Percentiles rank a stretch among this genome's conserved stretches.
Evolutionary conservation across 2,797 vertebrate species (phyloP).

Genomic region (Hoplostethus atlanticus): DNA sequence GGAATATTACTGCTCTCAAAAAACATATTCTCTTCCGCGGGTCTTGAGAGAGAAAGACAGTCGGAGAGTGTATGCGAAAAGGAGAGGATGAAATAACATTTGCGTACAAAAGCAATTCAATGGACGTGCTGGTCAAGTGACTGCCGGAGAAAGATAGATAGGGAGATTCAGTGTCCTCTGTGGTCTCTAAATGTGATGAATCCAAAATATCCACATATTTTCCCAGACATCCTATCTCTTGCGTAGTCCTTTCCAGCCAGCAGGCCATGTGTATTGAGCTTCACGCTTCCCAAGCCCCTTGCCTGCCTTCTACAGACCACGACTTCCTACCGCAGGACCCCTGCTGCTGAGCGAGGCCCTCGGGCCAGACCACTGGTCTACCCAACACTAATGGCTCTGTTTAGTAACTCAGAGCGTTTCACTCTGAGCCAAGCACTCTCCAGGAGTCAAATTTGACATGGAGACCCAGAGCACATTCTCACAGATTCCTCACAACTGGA

Average conservation of each 20-base stretch:
- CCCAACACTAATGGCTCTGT: slow-evolving; percentile 68
- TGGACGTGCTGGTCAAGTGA: slow-evolving; percentile 47
- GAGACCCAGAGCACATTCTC: slow-evolving; percentile 58
- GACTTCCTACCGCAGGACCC: slow-evolving; percentile 79
- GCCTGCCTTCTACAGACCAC: slow-evolving; percentile 66
- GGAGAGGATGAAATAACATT: slow-evolving; percentile 59
- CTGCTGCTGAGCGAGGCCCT: slow-evolving; percentile 55
- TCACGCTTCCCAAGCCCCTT: slow-evolving; percentile 69
- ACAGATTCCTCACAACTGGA: slow-evolving; percentile 52
- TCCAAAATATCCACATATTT: slow-evolving; percentile 73
- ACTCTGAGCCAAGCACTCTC: slow-evolving; percentile 58
- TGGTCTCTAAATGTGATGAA: slow-evolving; percentile 66
- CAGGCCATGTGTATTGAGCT: slow-evolving; percentile 70
- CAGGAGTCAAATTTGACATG: slow-evolving; percentile 64
- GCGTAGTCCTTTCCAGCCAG: slow-evolving; percentile 52
- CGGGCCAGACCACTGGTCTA: slow-evolving; percentile 64
- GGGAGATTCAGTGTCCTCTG: slow-evolving; percentile 60
- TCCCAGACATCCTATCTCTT: slow-evolving; percentile 72
- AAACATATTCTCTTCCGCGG: slow-evolving; percentile 12
- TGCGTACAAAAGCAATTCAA: slow-evolving; percentile 45
- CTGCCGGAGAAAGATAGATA: slow-evolving; percentile 54
- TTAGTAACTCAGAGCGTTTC: slow-evolving; percentile 63
- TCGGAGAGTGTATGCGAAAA: slow-evolving; percentile 15
- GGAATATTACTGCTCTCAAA: background rate
- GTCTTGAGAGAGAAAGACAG: slow-evolving; percentile 20